These are phyloP conservation scores for Pristionchus fissidentatus DNA, from an alignment of 2,888 invertebrate species.

Conservation along the genomic window DNA sequence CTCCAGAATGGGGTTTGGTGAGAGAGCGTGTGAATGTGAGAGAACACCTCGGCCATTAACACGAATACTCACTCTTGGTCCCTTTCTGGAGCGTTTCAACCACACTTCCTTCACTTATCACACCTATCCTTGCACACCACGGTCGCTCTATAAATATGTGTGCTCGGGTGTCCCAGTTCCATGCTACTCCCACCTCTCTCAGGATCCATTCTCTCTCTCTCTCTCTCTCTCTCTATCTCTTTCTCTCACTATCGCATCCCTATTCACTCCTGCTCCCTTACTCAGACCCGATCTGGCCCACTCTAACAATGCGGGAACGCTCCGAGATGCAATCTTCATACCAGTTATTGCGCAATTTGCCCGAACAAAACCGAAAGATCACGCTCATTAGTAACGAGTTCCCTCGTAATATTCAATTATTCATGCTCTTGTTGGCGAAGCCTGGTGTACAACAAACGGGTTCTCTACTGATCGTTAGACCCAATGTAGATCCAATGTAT, in stretches of 20 bases:
- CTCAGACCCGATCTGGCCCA: too few species aligned
- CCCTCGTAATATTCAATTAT: too few species aligned
- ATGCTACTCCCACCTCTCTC: constrained; percentile 50
- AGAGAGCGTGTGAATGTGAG: too few species aligned
- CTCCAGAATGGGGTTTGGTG: too few species aligned
- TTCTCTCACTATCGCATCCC: constrained; percentile 49
- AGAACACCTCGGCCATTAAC: too few species aligned
- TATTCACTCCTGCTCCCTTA: constrained; percentile 10
- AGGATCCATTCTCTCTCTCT: constrained; percentile 49
- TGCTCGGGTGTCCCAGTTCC: constrained; percentile 12
- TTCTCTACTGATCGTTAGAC: too few species aligned
- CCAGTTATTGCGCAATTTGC: neutral
- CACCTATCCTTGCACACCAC: constrained; percentile 6
- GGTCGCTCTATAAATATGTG: neutral
- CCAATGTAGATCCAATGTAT: neutral
- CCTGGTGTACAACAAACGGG: too few species aligned
- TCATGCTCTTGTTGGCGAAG: too few species aligned
- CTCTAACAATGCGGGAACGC: neutral
- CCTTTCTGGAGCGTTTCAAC: neutral
- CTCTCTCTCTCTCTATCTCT: constrained; percentile 48
- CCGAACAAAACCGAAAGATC: too few species aligned
- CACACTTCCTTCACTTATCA: constrained; percentile 29
- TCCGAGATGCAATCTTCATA: neutral
- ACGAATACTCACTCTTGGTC: too few species aligned
- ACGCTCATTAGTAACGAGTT: constrained; percentile 18